Evolutionary conservation across 2,888 invertebrate species (phyloP).

Genomic region (Drosophila incognita): DNA sequence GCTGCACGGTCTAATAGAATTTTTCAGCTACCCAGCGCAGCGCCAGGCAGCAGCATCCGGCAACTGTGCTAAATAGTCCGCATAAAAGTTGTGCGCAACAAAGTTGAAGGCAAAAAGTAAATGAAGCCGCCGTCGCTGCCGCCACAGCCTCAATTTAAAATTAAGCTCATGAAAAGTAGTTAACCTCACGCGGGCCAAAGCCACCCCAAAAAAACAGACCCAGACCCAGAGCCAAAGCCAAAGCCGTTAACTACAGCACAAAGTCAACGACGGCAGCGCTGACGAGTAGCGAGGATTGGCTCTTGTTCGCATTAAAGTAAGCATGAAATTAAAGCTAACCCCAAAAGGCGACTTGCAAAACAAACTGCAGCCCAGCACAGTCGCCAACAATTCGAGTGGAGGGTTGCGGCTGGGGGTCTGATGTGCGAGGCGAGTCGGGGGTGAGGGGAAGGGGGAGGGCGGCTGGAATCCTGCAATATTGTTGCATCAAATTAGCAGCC

Average conservation of each 20-base stretch:
- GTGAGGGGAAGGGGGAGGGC: not conserved
- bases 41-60: not conserved
- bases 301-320: constrained; percentile 81
- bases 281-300: constrained; percentile 25
- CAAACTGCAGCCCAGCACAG: constrained; percentile 60
- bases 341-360: constrained; percentile 69
- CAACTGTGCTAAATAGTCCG: constrained; percentile 71
- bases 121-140: constrained; percentile 64
- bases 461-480: constrained; percentile 63
- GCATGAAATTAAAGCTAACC: constrained; percentile 83
- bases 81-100: constrained; percentile 72
- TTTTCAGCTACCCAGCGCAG: constrained; percentile 21
- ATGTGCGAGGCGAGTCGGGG: not conserved
- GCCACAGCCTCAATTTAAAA: constrained; percentile 76
- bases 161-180: constrained; percentile 79
- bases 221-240: constrained; percentile 37
- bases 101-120: constrained; percentile 75
- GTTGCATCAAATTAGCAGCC: constrained; percentile 76
- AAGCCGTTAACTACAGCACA: constrained; percentile 78
- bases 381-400: not conserved
- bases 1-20: constrained; percentile 66
- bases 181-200: constrained; percentile 68
- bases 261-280: constrained; percentile 56
- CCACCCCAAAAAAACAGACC: constrained; percentile 50
- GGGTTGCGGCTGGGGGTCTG: not conserved